Base-by-base conservation (phyloP, 2,113 vertebrate genomes). In the Menura novaehollandiae region DNA sequence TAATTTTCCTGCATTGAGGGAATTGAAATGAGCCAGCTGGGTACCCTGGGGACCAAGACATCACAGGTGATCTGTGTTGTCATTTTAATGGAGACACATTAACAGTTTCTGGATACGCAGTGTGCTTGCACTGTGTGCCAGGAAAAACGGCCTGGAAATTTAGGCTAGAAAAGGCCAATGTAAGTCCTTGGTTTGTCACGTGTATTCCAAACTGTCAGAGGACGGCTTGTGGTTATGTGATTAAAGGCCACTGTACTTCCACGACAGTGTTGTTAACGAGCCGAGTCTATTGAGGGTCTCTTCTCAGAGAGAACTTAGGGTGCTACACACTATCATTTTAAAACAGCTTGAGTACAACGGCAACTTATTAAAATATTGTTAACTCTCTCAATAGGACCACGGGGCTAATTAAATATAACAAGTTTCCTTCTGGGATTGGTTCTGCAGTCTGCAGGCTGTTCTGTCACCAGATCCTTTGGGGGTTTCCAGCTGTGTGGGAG, bases 351-450 rank as follows among this genome's bases (percentile, higher is more conserved):
- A 89, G 53, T 87, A 88, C 89, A 79, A 82, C 76, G 71, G 35
- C 84, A 95, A 91, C 66, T 96, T 96, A 95, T 96, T 95, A 95
- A 89, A 95, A 91, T 89, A 94, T 83, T 58, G 64, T 82, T 96
- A 95, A 95, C 88, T 91, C 60, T 89, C 93, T 93, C 84, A 92
- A 37, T 84, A 87, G 1, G 1, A 84, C 76, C 43, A 73, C 37
- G 62, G 85, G 71, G 91, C 93, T 96, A 96, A 96, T 97, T 97
- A 96, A 97, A 94, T 95, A 91, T 89, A 94, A 95, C 87, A 89
- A 79, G 69, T 89, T 93, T 4, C 5, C 93, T 94, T 91, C 89
- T 96, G 95, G 84, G 93, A 94, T 69, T 85, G 84, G 49, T 88
- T 94, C 37, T n/a, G 35, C 41, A 89, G 72, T 93, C 89, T 93